Percentiles rank a stretch among this genome's conserved stretches.
Evolutionary conservation across 2,797 vertebrate genomes (phyloP).

Genomic region (Cuniculus paca): DNA sequence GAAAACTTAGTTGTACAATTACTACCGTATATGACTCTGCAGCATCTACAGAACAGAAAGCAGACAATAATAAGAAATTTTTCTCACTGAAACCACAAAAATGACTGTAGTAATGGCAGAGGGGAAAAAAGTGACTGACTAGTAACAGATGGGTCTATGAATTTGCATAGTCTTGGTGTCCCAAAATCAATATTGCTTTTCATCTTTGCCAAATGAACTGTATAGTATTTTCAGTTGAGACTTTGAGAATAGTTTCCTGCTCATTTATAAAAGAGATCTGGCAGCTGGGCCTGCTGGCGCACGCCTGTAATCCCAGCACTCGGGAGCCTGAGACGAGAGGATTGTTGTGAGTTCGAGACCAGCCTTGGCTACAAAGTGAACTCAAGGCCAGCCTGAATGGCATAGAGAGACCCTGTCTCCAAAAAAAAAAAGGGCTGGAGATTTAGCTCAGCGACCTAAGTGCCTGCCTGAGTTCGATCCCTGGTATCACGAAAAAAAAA

Average conservation of each 20-base stretch:
- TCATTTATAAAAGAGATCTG: conserved; percentile 51
- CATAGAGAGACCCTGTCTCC: too few species aligned
- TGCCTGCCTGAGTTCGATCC: too few species aligned
- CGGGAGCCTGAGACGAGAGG: too few species aligned
- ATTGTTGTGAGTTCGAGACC: too few species aligned
- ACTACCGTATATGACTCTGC: neutral
- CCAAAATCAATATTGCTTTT: conserved; percentile 69
- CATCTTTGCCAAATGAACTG: conserved; percentile 56
- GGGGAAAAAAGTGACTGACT: neutral
- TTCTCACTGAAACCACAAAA: conserved; percentile 9
- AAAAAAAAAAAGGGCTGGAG: too few species aligned
- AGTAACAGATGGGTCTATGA: neutral
- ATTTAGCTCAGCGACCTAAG: too few species aligned
- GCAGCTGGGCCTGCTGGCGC: too few species aligned
- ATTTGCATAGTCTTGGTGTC: neutral
- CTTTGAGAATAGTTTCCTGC: neutral
- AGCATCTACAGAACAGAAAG: neutral
- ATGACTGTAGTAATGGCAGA: neutral
- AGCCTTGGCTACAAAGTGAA: too few species aligned
- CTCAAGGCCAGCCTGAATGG: too few species aligned
- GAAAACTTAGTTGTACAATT: neutral
- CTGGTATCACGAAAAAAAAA: too few species aligned
- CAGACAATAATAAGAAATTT: neutral
- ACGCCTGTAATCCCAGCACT: too few species aligned
- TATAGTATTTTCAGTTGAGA: conserved; percentile 1